phyloP scores from a whole-genome alignment of 2,888 invertebrate genomes.

The Pachymerium ferrugineum region DNA sequence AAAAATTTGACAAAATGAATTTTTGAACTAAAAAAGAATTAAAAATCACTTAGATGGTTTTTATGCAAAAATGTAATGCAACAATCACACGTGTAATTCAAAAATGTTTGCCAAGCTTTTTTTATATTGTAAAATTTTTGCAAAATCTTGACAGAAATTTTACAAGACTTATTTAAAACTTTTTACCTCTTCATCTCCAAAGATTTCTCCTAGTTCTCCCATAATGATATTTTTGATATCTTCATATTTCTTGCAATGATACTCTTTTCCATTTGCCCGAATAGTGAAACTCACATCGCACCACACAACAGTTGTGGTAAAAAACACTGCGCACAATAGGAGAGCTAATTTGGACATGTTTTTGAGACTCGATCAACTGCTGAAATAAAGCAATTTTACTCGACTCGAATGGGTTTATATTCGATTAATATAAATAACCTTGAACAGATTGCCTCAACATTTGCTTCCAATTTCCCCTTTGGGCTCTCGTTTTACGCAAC shows the following conservation, averaged over 20 bases:
- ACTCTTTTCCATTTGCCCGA: not conserved
- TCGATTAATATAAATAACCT: not conserved
- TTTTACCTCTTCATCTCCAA: not conserved
- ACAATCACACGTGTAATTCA: too few relatives aligned
- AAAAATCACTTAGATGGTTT: too few relatives aligned
- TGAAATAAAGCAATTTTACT: too few relatives aligned
- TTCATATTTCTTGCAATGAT: not conserved
- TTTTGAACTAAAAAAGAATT: too few relatives aligned
- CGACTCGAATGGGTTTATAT: not conserved
- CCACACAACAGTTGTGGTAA: not conserved
- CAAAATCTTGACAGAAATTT: too few relatives aligned
- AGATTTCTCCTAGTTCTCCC: not conserved
- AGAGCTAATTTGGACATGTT: conserved; percentile 1
- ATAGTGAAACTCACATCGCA: not conserved
- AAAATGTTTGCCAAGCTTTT: too few relatives aligned
- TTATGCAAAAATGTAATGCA: too few relatives aligned
- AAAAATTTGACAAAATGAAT: too few relatives aligned
- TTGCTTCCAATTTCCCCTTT: too few relatives aligned
- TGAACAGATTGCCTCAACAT: not conserved
- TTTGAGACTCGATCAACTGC: not conserved
- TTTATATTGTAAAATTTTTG: too few relatives aligned
- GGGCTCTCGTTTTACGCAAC: too few relatives aligned
- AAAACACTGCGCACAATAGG: not conserved
- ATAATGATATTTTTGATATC: not conserved
- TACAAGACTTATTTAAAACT: too few relatives aligned